A percentile compares a stretch with the other conserved stretches of the same genome.
These are phyloP conservation scores for Agrypnus murinus DNA, from an alignment of 2,888 invertebrate genomes.

Conservation along the genomic window DNA sequence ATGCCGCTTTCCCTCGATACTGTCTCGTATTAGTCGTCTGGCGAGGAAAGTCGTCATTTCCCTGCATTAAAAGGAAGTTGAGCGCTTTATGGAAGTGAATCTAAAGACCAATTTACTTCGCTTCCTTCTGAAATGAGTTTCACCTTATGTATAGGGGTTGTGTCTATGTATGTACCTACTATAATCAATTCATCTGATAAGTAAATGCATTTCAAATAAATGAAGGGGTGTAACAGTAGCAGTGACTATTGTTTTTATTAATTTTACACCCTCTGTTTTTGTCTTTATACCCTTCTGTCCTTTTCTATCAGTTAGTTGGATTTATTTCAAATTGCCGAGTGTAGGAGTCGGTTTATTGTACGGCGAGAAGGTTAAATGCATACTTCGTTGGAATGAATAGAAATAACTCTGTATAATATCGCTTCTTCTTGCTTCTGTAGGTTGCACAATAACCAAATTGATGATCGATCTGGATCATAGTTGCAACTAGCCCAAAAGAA, in stretches of 20 bases:
- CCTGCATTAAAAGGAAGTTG: slow-evolving; percentile 10
- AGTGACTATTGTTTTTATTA: too few species aligned
- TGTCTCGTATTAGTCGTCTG: slow-evolving; percentile 42
- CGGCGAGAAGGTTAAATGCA: slow-evolving; percentile 9
- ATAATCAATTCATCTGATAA: too few species aligned
- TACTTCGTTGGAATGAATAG: slow-evolving; percentile 9
- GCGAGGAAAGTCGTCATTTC: slow-evolving; percentile 38
- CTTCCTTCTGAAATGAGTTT: slow-evolving; percentile 1
- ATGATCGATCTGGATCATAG: slow-evolving; percentile 12
- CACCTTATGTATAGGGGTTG: slow-evolving; percentile 11
- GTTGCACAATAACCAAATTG: slow-evolving; percentile 21
- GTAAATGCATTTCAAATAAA: too few species aligned
- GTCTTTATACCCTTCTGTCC: too few species aligned
- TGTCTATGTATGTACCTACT: background rate
- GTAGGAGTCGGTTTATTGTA: slow-evolving; percentile 22
- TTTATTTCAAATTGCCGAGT: slow-evolving; percentile 2
- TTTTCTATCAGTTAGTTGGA: too few species aligned
- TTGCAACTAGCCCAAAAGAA: slow-evolving; percentile 5
- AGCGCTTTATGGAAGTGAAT: slow-evolving; percentile 11
- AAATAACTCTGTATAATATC: slow-evolving; percentile 6
- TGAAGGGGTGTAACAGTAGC: too few species aligned
- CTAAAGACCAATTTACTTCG: slow-evolving; percentile 25
- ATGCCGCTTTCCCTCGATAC: slow-evolving; percentile 18
- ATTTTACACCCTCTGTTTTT: too few species aligned
- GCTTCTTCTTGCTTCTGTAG: slow-evolving; percentile 11